These are phyloP conservation scores for Gymnorhina tibicen DNA, from an alignment of 2,113 vertebrate species.

Conservation along the genomic window DNA sequence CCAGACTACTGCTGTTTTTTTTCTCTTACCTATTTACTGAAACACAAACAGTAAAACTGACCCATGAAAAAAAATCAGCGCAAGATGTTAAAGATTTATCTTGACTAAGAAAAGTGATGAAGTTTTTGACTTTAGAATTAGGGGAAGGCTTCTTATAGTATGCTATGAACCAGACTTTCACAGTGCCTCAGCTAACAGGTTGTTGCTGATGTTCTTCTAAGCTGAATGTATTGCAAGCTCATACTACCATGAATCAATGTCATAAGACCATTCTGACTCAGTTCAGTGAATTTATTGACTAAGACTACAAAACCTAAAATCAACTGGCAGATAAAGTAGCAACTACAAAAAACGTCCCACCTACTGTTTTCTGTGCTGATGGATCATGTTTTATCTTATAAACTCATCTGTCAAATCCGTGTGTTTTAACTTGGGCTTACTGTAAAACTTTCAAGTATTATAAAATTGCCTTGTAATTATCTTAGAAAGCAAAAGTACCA, in stretches of 20 bases:
- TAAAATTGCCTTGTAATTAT: background rate
- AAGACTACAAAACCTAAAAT: background rate
- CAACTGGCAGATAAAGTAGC: background rate
- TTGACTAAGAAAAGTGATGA: background rate
- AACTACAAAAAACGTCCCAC: background rate
- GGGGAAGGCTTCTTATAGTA: background rate
- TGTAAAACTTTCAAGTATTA: background rate
- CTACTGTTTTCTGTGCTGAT: background rate
- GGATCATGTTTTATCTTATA: background rate
- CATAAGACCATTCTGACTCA: constrained; percentile 34
- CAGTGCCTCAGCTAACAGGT: background rate
- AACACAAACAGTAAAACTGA: background rate
- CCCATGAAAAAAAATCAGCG: background rate
- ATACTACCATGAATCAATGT: constrained; percentile 28
- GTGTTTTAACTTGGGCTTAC: background rate
- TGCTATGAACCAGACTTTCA: background rate
- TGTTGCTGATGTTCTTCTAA: background rate
- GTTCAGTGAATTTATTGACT: background rate
- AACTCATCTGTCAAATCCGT: background rate
- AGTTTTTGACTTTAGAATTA: background rate
- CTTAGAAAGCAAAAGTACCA: background rate
- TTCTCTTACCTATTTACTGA: background rate
- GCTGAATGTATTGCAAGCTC: background rate
- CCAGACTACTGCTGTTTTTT: background rate
- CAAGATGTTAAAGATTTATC: background rate